These are phyloP conservation scores for Gortyna flavago DNA, from an alignment of 2,888 invertebrate species.

Conservation along the genomic window DNA sequence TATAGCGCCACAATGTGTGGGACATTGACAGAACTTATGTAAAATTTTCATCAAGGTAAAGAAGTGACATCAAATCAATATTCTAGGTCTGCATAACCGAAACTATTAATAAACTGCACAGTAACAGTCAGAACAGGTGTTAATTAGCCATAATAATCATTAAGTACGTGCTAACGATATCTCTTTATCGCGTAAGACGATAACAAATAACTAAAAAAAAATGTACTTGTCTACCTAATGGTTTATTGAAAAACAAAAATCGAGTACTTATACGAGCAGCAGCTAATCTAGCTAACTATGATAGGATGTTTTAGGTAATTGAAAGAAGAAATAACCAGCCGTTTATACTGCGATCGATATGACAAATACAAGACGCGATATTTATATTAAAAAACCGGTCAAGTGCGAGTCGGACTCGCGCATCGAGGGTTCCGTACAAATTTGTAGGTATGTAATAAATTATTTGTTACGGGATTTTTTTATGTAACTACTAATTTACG, in stretches of 20 bases:
- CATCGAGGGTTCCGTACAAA: no score
- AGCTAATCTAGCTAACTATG: background rate
- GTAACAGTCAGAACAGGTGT: slow-evolving; percentile 21
- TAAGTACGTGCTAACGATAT: slow-evolving; percentile 23
- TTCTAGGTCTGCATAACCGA: background rate
- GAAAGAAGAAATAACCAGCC: background rate
- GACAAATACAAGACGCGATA: background rate
- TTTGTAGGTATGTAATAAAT: no score
- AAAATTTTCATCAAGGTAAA: no score
- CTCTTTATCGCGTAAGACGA: slow-evolving; percentile 24
- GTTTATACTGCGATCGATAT: background rate
- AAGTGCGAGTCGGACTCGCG: no score
- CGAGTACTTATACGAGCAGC: background rate
- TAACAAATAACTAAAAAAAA: slow-evolving; percentile 4
- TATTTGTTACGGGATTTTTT: no score
- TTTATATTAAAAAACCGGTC: no score
- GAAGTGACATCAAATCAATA: background rate
- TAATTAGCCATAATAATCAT: slow-evolving; percentile 32
- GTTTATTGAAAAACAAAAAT: background rate
- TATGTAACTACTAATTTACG: no score
- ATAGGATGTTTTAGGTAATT: background rate
- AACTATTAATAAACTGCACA: background rate
- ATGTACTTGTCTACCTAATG: background rate
- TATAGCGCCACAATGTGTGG: background rate
- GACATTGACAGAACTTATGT: background rate